Percentiles rank a stretch among this genome's conserved stretches.
phyloP scores from a whole-genome alignment of 92 coral and sea anemone species.

The Porites evermanni region DNA sequence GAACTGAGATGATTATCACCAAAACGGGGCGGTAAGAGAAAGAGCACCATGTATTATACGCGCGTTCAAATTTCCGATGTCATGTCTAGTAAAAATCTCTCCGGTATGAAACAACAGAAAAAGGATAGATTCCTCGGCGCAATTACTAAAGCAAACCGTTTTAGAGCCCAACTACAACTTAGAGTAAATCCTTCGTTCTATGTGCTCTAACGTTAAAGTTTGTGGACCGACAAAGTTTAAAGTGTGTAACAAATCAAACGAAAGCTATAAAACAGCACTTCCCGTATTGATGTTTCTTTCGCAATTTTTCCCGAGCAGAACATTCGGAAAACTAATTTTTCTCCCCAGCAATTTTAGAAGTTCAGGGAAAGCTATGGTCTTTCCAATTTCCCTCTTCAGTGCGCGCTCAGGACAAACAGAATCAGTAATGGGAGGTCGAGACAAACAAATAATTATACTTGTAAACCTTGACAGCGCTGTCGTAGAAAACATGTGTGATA shows the following conservation, averaged over 20 bases:
- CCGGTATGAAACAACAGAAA: conserved; percentile 10
- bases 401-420: neutral
- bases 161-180: neutral
- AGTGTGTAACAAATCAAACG: neutral
- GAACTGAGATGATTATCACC: conserved; percentile 93
- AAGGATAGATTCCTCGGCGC: neutral
- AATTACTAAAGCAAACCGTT: neutral
- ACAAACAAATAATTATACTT: conserved; percentile 44
- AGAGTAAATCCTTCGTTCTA: neutral
- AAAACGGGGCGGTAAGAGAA: conserved; percentile 92
- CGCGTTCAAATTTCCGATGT: conserved; percentile 29
- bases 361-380: neutral
- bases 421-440: conserved; percentile 35
- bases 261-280: neutral
- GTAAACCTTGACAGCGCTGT: conserved; percentile 52
- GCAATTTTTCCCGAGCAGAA: neutral
- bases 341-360: neutral
- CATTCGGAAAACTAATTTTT: neutral
- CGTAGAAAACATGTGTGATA: conserved; percentile 42
- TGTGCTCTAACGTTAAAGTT: neutral
- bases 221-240: neutral
- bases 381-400: neutral
- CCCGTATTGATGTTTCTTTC: neutral
- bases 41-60: neutral
- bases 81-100: conserved; percentile 9